Evolutionary conservation across 1,140 invertebrate genomes (phyloP), one percentile per base, ranked within the genome.

Genomic region (Trichomalopsis sarcophagae): DNA sequence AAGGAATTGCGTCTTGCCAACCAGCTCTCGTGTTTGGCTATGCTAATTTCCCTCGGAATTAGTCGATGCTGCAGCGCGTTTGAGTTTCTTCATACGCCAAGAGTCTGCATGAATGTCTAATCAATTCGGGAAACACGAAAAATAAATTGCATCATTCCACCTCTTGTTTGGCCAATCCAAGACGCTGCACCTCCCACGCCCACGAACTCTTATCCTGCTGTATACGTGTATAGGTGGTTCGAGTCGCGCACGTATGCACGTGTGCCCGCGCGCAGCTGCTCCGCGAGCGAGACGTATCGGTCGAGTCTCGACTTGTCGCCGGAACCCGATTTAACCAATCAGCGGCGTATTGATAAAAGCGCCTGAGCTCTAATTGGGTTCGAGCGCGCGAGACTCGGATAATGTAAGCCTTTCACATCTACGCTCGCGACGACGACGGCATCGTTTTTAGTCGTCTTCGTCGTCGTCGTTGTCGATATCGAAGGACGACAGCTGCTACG

Each of bases 251-350:
- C 55, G 55, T 62, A 62, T 62, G 55, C 21, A 62, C 55, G 55
- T 62, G 50, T 55, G 14, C 9, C 14, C 21, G 55, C 55, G 55
- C 55, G 55, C 55, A 62, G 55, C 55, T 62, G 55, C 21, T 62
- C 55, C 17, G 21, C 6, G 55, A 62, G 50, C 17, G 50, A 21
- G 55, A 62, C 17, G 55, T n/a, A 62, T 62, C 55, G 55, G 68
- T 0, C 68, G 17, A 33, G 68, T 33, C 27, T 27, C 23, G 33
- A 82, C 78, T 27, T 27, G 68, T 74, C 74, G 30, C 76, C 71
- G 85, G 86, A 87, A 87, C 87, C 84, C 87, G 88, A 88, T 88
- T 87, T 87, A 88, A 86, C 86, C 87, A 89, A 89, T 89, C 87
- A 86, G 85, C 82, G 79, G 76, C 75, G 81, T 85, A 87, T 88